Base-by-base conservation (phyloP, 2,888 invertebrate genomes). In the Ophioninae sp. region DNA sequence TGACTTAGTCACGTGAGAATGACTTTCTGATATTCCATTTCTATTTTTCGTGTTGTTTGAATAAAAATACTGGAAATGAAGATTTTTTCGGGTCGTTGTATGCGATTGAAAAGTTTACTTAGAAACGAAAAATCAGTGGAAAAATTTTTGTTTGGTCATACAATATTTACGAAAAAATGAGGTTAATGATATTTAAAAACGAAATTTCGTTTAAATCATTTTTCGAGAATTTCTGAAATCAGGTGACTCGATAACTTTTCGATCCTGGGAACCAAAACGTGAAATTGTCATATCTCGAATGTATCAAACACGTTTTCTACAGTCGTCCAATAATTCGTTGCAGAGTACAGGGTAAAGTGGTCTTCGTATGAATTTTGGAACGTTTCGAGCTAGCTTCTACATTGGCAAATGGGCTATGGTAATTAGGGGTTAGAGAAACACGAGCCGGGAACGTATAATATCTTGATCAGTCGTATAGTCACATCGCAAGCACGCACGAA, bases 391-490 rank as follows among this genome's bases (percentile, higher is more conserved):
- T 51, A 13, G 51, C 17, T 51, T 79, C 44, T 61, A 67, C 44
- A 51, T 23, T 51, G 23, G 61, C 13, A 23, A 30, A 65, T 37
- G 22, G 65, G 44, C 56, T 20, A 75, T 76, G 65, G 65, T 23
- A 75, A 79, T 72, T 72, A 76, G 37, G 39, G 23, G 39, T 17
- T 58, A 64, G 65, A 67, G 76, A 67, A 79, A 23, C 44, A 51
- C 30, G 65, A 22, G 10, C 22, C 30, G 9, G 59, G 41, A 73
- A 61, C n/a, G 58, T 68, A 61, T 44, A 41, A 37, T 65, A 79
- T 82, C 80, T 68, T 44, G 67, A 83, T 76, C 61, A 68, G 69
- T 63, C 72, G 72, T 80, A 64, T 44, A 67, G 68, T 64, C 72
- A 77, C 71, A 79, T 76, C 61, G 65, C 30, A 17, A 71, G 59